A percentile compares a stretch with the other conserved stretches of the same genome.
These are phyloP conservation scores for Dascillus cervinus DNA, from an alignment of 2,888 invertebrate genomes.

Conservation along the genomic window DNA sequence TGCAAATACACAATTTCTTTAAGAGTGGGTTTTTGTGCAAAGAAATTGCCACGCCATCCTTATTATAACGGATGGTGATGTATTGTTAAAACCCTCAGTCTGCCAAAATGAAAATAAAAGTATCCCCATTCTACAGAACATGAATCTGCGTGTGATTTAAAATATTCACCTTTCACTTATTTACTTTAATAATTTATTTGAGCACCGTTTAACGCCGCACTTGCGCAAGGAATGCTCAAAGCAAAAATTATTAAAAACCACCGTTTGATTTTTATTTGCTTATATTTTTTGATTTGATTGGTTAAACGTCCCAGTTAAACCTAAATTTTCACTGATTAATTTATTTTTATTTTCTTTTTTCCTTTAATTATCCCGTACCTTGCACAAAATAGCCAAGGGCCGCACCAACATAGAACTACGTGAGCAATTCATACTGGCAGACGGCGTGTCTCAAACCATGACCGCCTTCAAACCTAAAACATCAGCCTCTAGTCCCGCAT, in stretches of 20 bases:
- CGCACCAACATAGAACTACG: slow-evolving; percentile 99
- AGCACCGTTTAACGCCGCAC: slow-evolving; percentile 15
- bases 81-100: too few relatives aligned
- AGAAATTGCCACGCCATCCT: too few relatives aligned
- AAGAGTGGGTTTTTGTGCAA: too few relatives aligned
- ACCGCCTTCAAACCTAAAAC: slow-evolving; percentile 95
- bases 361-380: slow-evolving; percentile 15
- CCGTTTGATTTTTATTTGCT: slow-evolving; percentile 1
- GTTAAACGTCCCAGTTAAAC: slow-evolving; percentile 1
- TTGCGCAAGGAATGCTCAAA: too few relatives aligned
- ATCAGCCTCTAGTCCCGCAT: slow-evolving; percentile 67
- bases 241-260: too few relatives aligned
- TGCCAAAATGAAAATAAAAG: too few relatives aligned
- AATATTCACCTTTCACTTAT: too few relatives aligned
- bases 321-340: slow-evolving; percentile 11
- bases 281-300: slow-evolving; percentile 8
- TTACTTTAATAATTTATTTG: too few relatives aligned
- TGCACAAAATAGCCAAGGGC: slow-evolving; percentile 99
- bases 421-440: slow-evolving; percentile 97
- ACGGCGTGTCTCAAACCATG: slow-evolving; percentile 98
- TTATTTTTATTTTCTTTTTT: slow-evolving; percentile 19
- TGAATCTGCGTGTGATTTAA: too few relatives aligned
- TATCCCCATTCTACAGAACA: too few relatives aligned
- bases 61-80: too few relatives aligned
- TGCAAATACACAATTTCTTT: too few relatives aligned